A percentile compares a stretch with the other conserved stretches of the same genome.
These are phyloP conservation scores for Sphaeridia pumilis DNA, from an alignment of 2,888 invertebrate species.

Conservation along the genomic window DNA sequence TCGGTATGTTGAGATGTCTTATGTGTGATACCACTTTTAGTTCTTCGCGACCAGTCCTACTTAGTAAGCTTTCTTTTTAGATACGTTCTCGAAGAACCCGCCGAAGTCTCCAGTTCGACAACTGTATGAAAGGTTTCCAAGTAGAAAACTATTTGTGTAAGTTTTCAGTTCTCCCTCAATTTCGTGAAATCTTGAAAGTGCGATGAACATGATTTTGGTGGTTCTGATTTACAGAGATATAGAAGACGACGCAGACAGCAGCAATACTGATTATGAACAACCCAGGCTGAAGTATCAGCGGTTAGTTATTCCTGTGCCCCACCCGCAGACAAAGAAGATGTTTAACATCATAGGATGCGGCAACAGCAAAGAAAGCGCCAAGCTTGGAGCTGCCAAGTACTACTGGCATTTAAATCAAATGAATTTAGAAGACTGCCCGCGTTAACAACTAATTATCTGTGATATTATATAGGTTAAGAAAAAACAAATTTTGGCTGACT, in stretches of 20 bases:
- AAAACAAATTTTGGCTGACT: neutral
- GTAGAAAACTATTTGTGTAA: conserved; percentile 63
- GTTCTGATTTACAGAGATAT: neutral
- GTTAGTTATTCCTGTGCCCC: too few relatives aligned
- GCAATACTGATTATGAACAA: too few relatives aligned
- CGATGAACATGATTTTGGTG: neutral
- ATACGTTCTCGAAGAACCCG: conserved; percentile 62
- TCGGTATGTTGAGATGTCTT: conserved; percentile 43
- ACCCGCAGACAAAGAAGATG: too few relatives aligned
- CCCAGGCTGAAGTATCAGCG: too few relatives aligned
- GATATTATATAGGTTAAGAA: too few relatives aligned
- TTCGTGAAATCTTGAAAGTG: neutral
- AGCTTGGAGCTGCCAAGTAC: conserved; percentile 25
- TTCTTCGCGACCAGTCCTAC: neutral
- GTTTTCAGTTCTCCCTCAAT: conserved; percentile 35
- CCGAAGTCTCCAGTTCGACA: conserved; percentile 85
- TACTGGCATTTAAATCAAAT: neutral
- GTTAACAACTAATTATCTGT: too few relatives aligned
- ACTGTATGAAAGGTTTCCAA: conserved; percentile 68
- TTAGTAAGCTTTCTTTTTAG: conserved; percentile 40
- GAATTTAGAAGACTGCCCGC: too few relatives aligned
- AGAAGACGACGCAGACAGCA: neutral
- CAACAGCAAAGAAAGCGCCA: conserved; percentile 19
- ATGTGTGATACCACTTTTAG: neutral
- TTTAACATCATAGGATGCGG: conserved; percentile 14